phyloP scores from a whole-genome alignment of 2,113 vertebrate genomes.

The Rhodinocichla rosea region DNA sequence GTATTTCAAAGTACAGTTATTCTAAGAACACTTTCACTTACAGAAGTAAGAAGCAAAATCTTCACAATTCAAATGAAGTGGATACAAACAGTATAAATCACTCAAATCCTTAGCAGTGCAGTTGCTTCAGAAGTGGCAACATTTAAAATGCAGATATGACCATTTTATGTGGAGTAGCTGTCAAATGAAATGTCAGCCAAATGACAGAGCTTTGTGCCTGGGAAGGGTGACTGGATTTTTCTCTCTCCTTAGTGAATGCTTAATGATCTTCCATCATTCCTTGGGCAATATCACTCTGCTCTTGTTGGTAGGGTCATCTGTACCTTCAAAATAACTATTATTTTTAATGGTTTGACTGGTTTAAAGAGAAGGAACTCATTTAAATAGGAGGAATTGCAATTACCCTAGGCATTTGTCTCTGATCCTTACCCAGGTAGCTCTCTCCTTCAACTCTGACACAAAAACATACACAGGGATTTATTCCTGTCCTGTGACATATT shows the following conservation, averaged over 20 bases:
- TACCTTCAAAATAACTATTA: neutral
- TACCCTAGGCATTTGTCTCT: neutral
- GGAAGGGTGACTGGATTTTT: neutral
- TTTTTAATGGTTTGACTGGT: neutral
- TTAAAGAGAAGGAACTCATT: neutral
- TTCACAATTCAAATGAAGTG: neutral
- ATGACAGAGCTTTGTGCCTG: neutral
- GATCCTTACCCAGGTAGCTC: neutral
- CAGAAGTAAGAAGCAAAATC: neutral
- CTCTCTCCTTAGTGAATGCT: neutral
- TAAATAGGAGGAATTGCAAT: neutral
- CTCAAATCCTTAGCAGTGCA: neutral
- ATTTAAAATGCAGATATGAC: neutral
- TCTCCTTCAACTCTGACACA: neutral
- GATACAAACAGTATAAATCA: neutral
- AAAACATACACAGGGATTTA: neutral
- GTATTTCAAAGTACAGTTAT: neutral
- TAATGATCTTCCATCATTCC: neutral
- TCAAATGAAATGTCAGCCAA: neutral
- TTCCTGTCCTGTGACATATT: neutral
- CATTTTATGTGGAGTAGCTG: neutral
- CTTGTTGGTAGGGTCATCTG: neutral
- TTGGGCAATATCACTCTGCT: neutral
- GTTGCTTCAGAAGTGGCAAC: neutral
- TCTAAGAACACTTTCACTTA: neutral